These are phyloP conservation scores for Halotydeus destructor DNA, from an alignment of 1,140 invertebrate genomes.

Conservation along the genomic window DNA sequence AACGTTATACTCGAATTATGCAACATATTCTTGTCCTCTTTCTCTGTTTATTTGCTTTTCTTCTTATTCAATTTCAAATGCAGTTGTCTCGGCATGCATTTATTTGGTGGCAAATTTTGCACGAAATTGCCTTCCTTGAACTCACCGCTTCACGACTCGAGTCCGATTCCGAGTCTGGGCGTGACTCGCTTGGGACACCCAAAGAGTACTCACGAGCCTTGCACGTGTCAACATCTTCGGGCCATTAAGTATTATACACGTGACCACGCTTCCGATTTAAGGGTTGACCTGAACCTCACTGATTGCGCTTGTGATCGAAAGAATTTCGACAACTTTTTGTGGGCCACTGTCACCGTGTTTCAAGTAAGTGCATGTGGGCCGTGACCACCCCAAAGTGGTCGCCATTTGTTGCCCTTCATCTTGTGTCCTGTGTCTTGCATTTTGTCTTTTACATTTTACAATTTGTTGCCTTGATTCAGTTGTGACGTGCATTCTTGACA, in stretches of 20 bases:
- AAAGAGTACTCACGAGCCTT: constrained; percentile 53
- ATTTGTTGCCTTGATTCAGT: too few species aligned
- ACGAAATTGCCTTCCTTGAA: too few species aligned
- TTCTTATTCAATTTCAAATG: constrained; percentile 11
- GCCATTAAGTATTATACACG: constrained; percentile 57
- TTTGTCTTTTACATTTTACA: too few species aligned
- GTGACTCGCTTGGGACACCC: too few species aligned
- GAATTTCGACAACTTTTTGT: constrained; percentile 90
- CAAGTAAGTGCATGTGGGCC: constrained; percentile 73
- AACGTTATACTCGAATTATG: not conserved
- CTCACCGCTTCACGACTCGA: too few species aligned
- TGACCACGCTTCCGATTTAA: too few species aligned
- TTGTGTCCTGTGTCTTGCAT: too few species aligned
- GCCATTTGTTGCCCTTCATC: too few species aligned
- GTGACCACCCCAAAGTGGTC: too few species aligned
- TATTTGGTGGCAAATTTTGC: constrained; percentile 98
- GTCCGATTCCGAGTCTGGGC: too few species aligned
- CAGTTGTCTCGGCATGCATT: constrained; percentile 94
- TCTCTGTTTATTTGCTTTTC: not conserved
- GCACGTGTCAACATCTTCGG: constrained; percentile 72
- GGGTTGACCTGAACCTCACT: constrained; percentile 5
- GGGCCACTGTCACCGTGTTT: constrained; percentile 87
- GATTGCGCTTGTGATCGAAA: constrained; percentile 78
- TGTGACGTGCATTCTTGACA: too few species aligned
- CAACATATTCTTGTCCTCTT: not conserved